Percentiles rank a stretch among this genome's conserved stretches.
These are phyloP conservation scores for human (Homo sapiens) DNA, from an alignment of 2,113 vertebrate genomes.

Conservation along the genomic window DNA sequence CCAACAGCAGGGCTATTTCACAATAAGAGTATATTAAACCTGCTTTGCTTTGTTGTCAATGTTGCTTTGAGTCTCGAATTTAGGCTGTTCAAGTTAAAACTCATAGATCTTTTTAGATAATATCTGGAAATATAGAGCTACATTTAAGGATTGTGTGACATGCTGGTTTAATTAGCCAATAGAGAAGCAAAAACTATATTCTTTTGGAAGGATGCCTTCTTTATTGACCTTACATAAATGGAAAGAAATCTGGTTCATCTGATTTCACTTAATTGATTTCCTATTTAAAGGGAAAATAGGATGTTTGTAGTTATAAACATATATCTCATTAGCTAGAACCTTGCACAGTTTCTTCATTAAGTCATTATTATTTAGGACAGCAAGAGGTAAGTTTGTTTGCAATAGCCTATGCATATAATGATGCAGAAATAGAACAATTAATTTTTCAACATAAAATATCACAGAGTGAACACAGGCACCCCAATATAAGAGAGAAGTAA, in stretches of 20 bases:
- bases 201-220: slow-evolving; percentile 36
- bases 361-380: slow-evolving; percentile 57
- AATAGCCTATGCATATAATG: slow-evolving; percentile 51
- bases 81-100: neutral
- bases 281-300: slow-evolving; percentile 67
- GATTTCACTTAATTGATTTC: slow-evolving; percentile 69
- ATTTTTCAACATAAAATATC: slow-evolving; percentile 74
- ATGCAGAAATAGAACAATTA: slow-evolving; percentile 44
- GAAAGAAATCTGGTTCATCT: slow-evolving; percentile 52
- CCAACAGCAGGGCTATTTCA: neutral
- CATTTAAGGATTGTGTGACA: neutral
- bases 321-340: slow-evolving; percentile 63
- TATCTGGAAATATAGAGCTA: neutral
- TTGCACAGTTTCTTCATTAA: slow-evolving; percentile 46
- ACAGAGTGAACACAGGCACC: slow-evolving; percentile 54
- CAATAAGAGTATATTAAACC: neutral
- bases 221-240: slow-evolving; percentile 13
- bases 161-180: slow-evolving; percentile 41
- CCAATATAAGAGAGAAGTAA: slow-evolving; percentile 77
- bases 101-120: neutral
- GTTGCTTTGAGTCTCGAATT: neutral
- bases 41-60: neutral
- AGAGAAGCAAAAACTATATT: slow-evolving; percentile 49
- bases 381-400: slow-evolving; percentile 40
- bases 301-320: slow-evolving; percentile 44